Evolutionary conservation across 2,888 invertebrate species (phyloP), one percentile per base, ranked within the genome.

Genomic region (Agrilus cyanescens): DNA sequence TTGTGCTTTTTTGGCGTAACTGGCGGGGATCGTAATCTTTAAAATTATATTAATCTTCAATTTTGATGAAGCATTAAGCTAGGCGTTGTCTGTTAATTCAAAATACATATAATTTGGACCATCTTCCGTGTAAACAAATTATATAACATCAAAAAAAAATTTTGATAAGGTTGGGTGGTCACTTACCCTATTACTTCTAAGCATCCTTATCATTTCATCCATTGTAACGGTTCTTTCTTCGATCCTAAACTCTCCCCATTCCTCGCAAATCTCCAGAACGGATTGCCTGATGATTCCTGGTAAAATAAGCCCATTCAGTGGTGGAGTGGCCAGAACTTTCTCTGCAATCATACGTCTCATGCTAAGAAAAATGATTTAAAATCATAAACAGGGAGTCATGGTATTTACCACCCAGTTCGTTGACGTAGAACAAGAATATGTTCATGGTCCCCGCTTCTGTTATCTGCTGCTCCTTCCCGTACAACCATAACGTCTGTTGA

Each of bases 401-500:
- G 30, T 41, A 57, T 66, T 66, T 67, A 93, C 93, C 89, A 76
- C 95, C 96, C 60, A 86, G 71, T 41, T 90, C 85, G 61, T 96
- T 88, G 50, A 84, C 74, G 68, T 81, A 83, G 57, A 86, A 80
- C 63, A 93, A 75, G 64, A 97, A 96, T 41, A 98, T 80, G 63
- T 98, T 98, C 98, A 98, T 98, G 12, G 96, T 89, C 40, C 98
- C 98, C 36, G 90, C 95, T 75, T 98, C 98, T 0, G 98, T 97
- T 18, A 98, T 62, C 63, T 91, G 80, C 60, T 94, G 83, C 57
- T 97, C 83, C 1, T 88, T 82, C 3, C 96, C 97, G 60, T 85
- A 95, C 32, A 98, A 71, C 98, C 98, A 98, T 42, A 98, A 66
- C 7, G 94, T 93, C 70, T 97, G 97, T 54, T 96, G 91, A 51